These are phyloP conservation scores for Oceanites oceanicus DNA, from an alignment of 2,113 vertebrate species.

Conservation along the genomic window DNA sequence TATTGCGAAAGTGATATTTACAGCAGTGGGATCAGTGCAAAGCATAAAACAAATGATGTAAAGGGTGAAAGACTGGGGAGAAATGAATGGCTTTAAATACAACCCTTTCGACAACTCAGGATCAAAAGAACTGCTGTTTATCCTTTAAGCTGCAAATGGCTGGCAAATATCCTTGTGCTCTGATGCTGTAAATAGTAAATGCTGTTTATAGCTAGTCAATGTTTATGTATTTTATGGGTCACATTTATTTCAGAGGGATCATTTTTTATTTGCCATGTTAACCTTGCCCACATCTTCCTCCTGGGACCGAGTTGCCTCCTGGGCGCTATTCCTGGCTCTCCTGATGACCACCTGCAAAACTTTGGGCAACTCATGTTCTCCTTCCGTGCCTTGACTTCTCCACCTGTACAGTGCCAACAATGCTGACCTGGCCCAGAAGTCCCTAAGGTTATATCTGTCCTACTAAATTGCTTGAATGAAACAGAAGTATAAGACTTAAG, in stretches of 20 bases:
- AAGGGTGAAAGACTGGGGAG: neutral
- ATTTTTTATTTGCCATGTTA: neutral
- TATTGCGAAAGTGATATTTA: neutral
- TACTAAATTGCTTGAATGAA: neutral
- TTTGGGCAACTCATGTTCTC: neutral
- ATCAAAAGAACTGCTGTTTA: constrained; percentile 23
- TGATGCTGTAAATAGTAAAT: constrained; percentile 3
- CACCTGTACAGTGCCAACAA: neutral
- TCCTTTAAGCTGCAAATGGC: constrained; percentile 10
- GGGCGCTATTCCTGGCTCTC: neutral
- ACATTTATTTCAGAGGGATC: neutral
- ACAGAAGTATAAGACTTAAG: neutral
- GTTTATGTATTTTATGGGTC: constrained; percentile 30
- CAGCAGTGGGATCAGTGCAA: neutral
- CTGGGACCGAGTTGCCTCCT: neutral
- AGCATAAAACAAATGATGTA: neutral
- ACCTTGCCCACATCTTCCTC: neutral
- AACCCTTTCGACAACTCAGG: neutral
- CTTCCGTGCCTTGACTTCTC: neutral
- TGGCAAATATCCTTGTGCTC: neutral
- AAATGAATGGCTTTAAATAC: neutral
- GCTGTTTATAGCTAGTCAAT: neutral
- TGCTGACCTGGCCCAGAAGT: neutral
- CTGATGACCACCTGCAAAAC: neutral
- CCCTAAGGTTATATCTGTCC: too few species aligned